Base-by-base conservation (phyloP, 1,140 invertebrate species). In the Theocolax elegans region DNA sequence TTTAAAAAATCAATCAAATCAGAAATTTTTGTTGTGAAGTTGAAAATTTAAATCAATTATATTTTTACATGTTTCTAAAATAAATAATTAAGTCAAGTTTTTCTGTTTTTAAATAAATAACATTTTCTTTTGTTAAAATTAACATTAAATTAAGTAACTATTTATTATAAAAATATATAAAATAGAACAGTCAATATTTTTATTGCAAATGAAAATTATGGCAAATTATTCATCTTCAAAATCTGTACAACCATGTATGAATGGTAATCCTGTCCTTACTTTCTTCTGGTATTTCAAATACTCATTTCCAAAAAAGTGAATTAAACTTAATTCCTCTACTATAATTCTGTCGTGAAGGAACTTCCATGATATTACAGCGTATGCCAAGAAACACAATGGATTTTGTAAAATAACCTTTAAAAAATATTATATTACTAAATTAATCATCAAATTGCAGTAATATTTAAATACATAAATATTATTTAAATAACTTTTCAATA, bases 291-390 rank as follows among this genome's bases (percentile, higher is more conserved):
- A 99, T 59, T 92, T 86, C 2, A 91, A 79, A 80, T 99, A 99
- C 40, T 95, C 90, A 72, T 92, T 88, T 1, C 95, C 95, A 82
- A 99, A 99, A 87, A 99, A 99, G 70, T 92, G 92, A 0, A 99
- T 81, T 44, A 99, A 85, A n/a, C 92, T 94, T 29, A 93, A 89
- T 87, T 99, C 98, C 87, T 99, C 98, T 53, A 94, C 90, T 65
- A 88, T 88, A 40, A 99, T 92, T 54, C 98, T 88, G 71, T 94
- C 91, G 25, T 93, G 88, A 82, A 99, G 99, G 84, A 99, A 99
- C 31, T 87, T 89, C 95, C 95, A 99, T 7, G 94, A 94, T 1
- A 91, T 91, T 6, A 91, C 68, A 1, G 91, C 86, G 81, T 99
- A 99, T 6, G 90, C 89, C 7, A 97, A 68, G 1, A 93, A 77